Conservation (phyloP, 2,888 invertebrate genomes). For the Diarsia dahlii region DNA sequence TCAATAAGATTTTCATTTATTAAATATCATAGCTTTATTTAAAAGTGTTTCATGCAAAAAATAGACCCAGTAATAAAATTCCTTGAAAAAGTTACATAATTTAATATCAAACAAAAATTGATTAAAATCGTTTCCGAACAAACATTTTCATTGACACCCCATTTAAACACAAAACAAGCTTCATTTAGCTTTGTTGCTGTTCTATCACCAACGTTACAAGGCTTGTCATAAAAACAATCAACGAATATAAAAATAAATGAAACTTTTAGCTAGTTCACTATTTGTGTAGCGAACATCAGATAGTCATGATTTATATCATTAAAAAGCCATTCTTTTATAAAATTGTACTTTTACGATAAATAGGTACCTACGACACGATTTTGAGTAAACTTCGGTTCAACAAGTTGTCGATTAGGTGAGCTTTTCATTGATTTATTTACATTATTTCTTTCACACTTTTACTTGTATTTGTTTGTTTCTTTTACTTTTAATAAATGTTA, state of each 20-base stretch:
- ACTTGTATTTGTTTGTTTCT: too few relatives aligned
- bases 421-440: background rate
- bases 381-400: slow-evolving; percentile 6
- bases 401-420: background rate
- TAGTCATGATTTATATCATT: slow-evolving; percentile 26
- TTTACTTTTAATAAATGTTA: too few relatives aligned
- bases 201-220: slow-evolving; percentile 44
- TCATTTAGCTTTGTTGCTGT: slow-evolving; percentile 28
- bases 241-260: slow-evolving; percentile 17
- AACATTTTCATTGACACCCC: slow-evolving; percentile 24
- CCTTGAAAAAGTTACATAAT: background rate
- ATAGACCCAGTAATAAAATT: background rate
- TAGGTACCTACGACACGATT: background rate
- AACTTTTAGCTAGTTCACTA: slow-evolving; percentile 5
- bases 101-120: background rate
- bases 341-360: background rate
- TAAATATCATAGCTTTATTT: too few relatives aligned
- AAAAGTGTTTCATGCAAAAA: too few relatives aligned
- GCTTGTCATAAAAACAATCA: slow-evolving; percentile 13
- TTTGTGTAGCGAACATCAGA: slow-evolving; percentile 22
- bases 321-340: slow-evolving; percentile 36
- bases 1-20: too few relatives aligned
- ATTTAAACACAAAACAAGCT: background rate
- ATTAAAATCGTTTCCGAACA: slow-evolving; percentile 10
- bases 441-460: too few relatives aligned